A percentile compares a stretch with the other conserved stretches of the same genome.
These are phyloP conservation scores for Heteronetta atricapilla DNA, from an alignment of 2,113 vertebrate species.

Conservation along the genomic window DNA sequence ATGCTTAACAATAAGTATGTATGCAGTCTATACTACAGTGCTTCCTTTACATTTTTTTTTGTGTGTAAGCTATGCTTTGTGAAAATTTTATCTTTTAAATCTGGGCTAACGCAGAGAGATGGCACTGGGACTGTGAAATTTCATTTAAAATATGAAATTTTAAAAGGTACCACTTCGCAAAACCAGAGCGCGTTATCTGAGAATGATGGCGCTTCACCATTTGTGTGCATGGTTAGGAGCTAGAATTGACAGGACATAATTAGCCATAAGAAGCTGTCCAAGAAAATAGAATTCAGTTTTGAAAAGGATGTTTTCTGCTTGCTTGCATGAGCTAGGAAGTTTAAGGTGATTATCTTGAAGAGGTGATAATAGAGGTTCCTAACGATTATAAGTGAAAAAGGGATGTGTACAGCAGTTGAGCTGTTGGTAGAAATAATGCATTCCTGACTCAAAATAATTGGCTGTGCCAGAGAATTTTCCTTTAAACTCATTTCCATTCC, in stretches of 20 bases:
- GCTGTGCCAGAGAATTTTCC: conserved; percentile 21
- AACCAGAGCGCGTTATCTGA: not conserved
- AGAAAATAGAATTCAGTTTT: not conserved
- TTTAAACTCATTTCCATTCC: not conserved
- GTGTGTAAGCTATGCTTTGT: not conserved
- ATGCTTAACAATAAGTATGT: not conserved
- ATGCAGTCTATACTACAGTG: not conserved
- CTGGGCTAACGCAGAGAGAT: not conserved
- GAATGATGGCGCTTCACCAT: not conserved
- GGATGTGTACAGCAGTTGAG: not conserved
- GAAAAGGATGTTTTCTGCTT: not conserved
- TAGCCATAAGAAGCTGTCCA: not conserved
- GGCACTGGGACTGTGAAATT: not conserved
- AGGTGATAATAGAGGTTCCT: not conserved
- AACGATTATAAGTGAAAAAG: not conserved
- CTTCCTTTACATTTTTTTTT: not conserved
- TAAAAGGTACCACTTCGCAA: not conserved
- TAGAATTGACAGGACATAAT: not conserved
- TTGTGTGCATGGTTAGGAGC: not conserved
- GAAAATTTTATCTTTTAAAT: not conserved
- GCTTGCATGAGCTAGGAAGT: not conserved
- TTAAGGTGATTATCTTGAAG: not conserved
- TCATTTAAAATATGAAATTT: not conserved
- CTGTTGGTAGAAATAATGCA: not conserved
- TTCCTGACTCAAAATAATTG: not conserved